Evolutionary conservation across 2,797 vertebrate genomes (phyloP), one percentile per base, ranked within the genome.

Genomic region (Poeciliopsis gracilis): DNA sequence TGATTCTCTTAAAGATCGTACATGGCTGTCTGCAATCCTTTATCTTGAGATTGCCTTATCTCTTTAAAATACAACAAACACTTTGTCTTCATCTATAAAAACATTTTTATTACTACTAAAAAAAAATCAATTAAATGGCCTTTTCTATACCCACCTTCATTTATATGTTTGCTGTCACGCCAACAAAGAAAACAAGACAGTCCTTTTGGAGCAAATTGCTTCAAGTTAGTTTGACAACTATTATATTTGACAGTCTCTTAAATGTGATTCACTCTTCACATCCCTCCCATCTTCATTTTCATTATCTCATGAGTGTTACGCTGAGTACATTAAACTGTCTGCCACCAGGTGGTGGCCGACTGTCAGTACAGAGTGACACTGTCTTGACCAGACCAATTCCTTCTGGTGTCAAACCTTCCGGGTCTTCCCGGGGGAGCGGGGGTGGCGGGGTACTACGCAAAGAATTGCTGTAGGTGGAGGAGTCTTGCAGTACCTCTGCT

Each of bases 401-500:
- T 81, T 86, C 73, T 85, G 80, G 89, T 88, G 86, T 84, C 7
- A 23, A 82, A 59, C 87, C 87, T 92, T 88, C 80, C 55, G 28
- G 90, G 82, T 88, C 73, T 82, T 87, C 84, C 89, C 85, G 3
- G 0, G 38, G 67, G 2, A 13, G 25, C 15, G 5, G 41, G 90
- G 87, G 33, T 2, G 91, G 88, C 23, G 2, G 16, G 87, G 72
- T 89, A 89, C 88, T 86, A 81, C 82, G 88, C 89, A 84, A 87
- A 84, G 84, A 84, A 78, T 76, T 88, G 91, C 90, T 88, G 87
- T 86, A 88, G 91, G 89, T 90, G 85, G 84, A 89, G 78, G 77
- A 92, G 87, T 88, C 90, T 87, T 86, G 88, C 84, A 88, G 93
- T 87, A 89, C 88, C 90, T 93, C 82, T 9, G 85, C 92, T 94